These are phyloP conservation scores for Pristionchus arcanus DNA, from an alignment of 2,888 invertebrate species.

Conservation along the genomic window DNA sequence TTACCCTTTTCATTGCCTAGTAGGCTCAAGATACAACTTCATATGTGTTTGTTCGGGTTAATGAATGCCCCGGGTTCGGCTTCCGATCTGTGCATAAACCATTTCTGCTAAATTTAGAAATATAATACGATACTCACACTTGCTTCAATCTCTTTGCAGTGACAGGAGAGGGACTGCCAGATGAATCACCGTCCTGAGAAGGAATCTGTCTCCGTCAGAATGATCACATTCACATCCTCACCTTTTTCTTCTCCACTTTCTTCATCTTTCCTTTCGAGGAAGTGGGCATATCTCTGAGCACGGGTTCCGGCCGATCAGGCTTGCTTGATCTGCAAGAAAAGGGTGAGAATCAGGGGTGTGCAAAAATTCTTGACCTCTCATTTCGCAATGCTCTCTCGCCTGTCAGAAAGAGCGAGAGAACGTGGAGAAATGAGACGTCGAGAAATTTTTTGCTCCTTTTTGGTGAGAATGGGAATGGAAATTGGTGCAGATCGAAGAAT, in stretches of 20 bases:
- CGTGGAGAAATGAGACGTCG: no score
- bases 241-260: slow-evolving; percentile 23
- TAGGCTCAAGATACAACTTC: background rate
- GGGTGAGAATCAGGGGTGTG: no score
- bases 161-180: slow-evolving; percentile 33
- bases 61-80: no score
- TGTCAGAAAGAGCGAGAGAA: no score
- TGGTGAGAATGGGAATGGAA: background rate
- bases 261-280: background rate
- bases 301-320: slow-evolving; percentile 40
- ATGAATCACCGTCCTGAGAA: slow-evolving; percentile 37
- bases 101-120: background rate
- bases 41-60: no score
- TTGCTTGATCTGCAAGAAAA: slow-evolving; percentile 12
- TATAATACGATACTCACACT: slow-evolving; percentile 32
- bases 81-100: no score
- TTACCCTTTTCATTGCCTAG: background rate
- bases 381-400: no score
- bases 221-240: background rate
- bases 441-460: no score
- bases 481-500: background rate
- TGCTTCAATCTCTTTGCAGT: background rate
- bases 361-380: no score
- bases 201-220: background rate
- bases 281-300: slow-evolving; percentile 15